Percentiles rank a stretch among this genome's conserved stretches.
phyloP scores from a whole-genome alignment of 1,140 invertebrate species.

The Scylla paramamosain region DNA sequence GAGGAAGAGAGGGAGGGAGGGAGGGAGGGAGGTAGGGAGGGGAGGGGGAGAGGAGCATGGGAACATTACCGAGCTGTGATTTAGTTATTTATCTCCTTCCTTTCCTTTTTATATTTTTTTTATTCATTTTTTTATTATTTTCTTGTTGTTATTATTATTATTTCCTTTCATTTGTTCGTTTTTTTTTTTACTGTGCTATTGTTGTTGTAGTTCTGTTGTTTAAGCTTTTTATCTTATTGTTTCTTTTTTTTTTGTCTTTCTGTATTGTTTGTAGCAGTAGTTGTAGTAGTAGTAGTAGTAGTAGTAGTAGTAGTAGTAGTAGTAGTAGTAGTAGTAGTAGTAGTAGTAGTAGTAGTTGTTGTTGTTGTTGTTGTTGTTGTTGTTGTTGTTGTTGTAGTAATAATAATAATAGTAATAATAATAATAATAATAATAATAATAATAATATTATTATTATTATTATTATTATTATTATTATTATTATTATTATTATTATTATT shows the following conservation, averaged over 20 bases:
- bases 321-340: neutral
- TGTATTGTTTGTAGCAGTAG: neutral
- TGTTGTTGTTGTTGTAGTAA: neutral
- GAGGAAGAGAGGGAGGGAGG: neutral
- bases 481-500: too few species aligned
- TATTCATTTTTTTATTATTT: neutral
- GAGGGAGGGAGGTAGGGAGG: neutral
- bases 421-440: neutral
- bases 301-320: conserved; percentile 6
- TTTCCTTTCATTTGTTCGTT: neutral
- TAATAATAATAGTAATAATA: neutral
- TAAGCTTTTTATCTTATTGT: neutral
- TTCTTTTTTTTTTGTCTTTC: neutral
- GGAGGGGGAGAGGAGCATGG: neutral
- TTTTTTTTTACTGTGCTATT: neutral
- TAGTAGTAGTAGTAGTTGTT: neutral
- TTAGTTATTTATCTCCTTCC: neutral
- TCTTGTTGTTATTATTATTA: neutral
- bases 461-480: neutral
- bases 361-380: too few species aligned
- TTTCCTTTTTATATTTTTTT: neutral
- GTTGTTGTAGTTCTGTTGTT: neutral
- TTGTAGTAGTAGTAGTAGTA: neutral
- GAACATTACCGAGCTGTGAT: conserved; percentile 13
- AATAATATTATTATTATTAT: neutral